A percentile compares a stretch with the other conserved stretches of the same genome.
Conservation (phyloP, 2,797 vertebrate genomes). For the Xenentodon cancila region DNA sequence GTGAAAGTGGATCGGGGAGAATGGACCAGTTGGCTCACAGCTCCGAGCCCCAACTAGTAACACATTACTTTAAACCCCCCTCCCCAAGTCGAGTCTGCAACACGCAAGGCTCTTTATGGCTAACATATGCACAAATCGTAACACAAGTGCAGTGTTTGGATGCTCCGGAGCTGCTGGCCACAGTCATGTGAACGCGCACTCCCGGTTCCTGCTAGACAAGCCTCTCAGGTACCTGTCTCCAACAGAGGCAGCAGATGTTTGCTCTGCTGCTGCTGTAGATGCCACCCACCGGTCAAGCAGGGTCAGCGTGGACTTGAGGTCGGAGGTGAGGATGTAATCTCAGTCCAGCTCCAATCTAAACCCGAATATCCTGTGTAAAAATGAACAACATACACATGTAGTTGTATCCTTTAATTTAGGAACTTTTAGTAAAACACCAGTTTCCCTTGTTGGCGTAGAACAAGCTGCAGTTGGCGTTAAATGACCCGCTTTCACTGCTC, state of each 20-base stretch:
- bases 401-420: constrained; percentile 37
- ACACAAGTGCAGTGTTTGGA: constrained; percentile 56
- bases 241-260: constrained; percentile 34
- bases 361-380: constrained; percentile 45
- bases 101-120: constrained; percentile 68
- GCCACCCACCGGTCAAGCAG: constrained; percentile 35
- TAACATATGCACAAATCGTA: constrained; percentile 67
- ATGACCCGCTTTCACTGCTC: not conserved
- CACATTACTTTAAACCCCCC: constrained; percentile 62
- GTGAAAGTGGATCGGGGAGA: constrained; percentile 77
- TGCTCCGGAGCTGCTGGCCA: constrained; percentile 33
- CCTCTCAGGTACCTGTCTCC: constrained; percentile 7
- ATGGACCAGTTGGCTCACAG: constrained; percentile 75
- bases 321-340: constrained; percentile 46
- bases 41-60: constrained; percentile 66
- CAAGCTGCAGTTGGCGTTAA: constrained; percentile 9
- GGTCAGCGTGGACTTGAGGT: constrained; percentile 39
- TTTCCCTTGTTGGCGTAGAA: not conserved
- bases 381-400: constrained; percentile 10
- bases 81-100: constrained; percentile 75
- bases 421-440: constrained; percentile 27
- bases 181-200: constrained; percentile 58
- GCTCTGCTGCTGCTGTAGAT: constrained; percentile 39
- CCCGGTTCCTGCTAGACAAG: constrained; percentile 24
- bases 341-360: constrained; percentile 40